Percentiles rank a stretch among this genome's conserved stretches.
phyloP scores from a whole-genome alignment of 2,113 vertebrate genomes.

The Lepus timidus region DNA sequence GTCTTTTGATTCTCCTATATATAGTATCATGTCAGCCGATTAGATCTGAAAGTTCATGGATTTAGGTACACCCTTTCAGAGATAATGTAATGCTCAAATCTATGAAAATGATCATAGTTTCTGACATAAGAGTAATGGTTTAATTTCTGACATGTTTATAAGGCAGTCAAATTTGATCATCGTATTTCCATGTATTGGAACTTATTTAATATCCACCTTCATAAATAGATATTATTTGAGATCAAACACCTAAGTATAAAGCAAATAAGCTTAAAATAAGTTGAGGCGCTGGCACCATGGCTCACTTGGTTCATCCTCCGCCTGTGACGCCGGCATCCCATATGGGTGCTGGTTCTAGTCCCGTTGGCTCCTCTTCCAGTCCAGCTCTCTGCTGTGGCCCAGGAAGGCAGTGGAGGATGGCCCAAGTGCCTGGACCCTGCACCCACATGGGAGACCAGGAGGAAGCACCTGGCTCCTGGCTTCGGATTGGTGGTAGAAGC shows the following conservation, averaged over 20 bases:
- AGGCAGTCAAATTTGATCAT: not conserved
- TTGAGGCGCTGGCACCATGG: not conserved
- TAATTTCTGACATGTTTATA: not conserved
- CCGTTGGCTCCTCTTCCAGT: no score
- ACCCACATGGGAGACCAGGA: no score
- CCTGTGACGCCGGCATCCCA: no score
- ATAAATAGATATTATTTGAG: not conserved
- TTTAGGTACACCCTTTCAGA: not conserved
- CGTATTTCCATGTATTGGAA: not conserved
- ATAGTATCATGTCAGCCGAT: no score
- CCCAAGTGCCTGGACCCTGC: no score
- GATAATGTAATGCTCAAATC: not conserved
- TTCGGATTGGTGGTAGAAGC: no score
- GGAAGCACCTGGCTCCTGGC: no score
- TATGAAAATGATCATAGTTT: not conserved
- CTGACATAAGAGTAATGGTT: not conserved
- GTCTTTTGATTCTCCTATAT: no score
- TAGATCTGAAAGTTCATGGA: conserved; percentile 6
- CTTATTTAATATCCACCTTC: not conserved
- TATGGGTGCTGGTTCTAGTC: no score
- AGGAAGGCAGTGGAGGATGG: no score
- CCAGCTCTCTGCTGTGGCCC: no score
- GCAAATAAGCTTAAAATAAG: not conserved
- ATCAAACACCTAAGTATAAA: not conserved
- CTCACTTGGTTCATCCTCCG: no score